A percentile compares a stretch with the other conserved stretches of the same genome.
Conservation (phyloP, 2,797 vertebrate genomes). For the Semaprochilodus insignis region DNA sequence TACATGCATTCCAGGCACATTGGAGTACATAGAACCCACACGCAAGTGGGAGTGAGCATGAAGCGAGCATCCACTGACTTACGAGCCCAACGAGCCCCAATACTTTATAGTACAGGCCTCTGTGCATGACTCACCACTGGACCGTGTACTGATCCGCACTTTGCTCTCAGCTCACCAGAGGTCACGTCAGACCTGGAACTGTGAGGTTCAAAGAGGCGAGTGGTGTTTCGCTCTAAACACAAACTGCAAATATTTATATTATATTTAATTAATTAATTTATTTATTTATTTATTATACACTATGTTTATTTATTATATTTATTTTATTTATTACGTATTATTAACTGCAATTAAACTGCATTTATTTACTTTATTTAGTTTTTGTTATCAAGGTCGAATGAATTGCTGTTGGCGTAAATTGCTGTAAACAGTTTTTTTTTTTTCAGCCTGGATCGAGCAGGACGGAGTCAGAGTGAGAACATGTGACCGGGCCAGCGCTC, state of each 20-base stretch:
- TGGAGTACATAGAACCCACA: no score
- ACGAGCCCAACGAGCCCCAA: slow-evolving; percentile 45
- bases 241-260: not conserved
- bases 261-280: not conserved
- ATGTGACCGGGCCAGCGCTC: not conserved
- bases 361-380: not conserved
- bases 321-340: not conserved
- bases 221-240: not conserved
- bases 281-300: not conserved
- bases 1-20: no score
- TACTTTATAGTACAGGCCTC: slow-evolving; percentile 63
- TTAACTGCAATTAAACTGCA: no score
- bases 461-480: not conserved
- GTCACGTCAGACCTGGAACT: not conserved
- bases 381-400: not conserved
- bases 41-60: no score
- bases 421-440: not conserved
- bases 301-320: no score
- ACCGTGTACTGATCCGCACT: slow-evolving; percentile 72
- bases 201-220: not conserved
- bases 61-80: not conserved
- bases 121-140: slow-evolving; percentile 71
- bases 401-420: no score
- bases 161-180: slow-evolving; percentile 62
- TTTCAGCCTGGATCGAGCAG: not conserved